These are phyloP conservation scores for Selene dorsalis DNA, from an alignment of 2,797 vertebrate species.

Conservation along the genomic window DNA sequence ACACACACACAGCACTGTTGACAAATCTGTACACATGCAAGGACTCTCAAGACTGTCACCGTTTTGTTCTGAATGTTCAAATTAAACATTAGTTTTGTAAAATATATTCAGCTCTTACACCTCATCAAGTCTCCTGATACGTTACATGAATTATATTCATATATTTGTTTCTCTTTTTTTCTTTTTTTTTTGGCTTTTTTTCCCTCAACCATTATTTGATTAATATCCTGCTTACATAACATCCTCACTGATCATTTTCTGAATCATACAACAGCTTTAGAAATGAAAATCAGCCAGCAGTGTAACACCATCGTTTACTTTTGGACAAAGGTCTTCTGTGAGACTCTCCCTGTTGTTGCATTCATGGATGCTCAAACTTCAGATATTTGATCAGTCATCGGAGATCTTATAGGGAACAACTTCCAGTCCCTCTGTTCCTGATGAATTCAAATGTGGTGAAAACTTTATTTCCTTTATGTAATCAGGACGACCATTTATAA, in stretches of 20 bases:
- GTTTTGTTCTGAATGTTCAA: not conserved
- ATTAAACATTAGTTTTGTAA: slow-evolving; percentile 11
- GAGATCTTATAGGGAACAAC: not conserved
- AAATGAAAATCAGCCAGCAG: not conserved
- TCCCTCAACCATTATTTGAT: not conserved
- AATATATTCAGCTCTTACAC: not conserved
- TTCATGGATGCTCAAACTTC: not conserved
- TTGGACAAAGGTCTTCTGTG: not conserved
- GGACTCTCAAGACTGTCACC: not conserved
- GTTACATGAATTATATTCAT: not conserved
- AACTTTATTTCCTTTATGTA: not conserved
- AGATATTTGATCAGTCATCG: not conserved
- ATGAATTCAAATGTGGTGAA: not conserved
- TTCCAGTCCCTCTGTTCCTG: not conserved
- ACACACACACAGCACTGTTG: not conserved
- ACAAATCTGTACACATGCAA: not conserved
- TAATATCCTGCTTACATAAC: not conserved
- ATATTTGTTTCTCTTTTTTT: not conserved
- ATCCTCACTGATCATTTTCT: slow-evolving; percentile 1
- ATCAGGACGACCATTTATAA: not conserved
- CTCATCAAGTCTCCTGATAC: not conserved
- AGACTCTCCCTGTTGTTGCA: not conserved
- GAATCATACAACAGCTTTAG: not conserved
- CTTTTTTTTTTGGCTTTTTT: not conserved
- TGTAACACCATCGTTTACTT: not conserved